phyloP scores from a whole-genome alignment of 2,888 invertebrate genomes.

The Ferdinandea cuprea region DNA sequence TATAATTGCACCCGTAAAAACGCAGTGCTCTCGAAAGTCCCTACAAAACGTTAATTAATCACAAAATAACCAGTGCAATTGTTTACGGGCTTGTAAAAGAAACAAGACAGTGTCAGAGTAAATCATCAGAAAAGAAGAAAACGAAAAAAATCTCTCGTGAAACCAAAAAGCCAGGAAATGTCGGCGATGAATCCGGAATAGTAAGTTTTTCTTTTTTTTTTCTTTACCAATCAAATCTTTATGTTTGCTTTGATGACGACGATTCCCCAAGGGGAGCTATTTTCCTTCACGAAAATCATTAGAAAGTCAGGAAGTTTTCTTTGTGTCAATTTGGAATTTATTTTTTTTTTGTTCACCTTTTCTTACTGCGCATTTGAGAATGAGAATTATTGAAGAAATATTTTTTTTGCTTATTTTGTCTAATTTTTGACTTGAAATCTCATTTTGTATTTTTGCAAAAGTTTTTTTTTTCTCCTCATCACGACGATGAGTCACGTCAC shows the following conservation, averaged over 20 bases:
- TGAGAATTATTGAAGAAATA: constrained; percentile 46
- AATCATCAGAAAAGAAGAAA: constrained; percentile 63
- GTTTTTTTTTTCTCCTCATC: constrained; percentile 41
- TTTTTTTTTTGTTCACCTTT: constrained; percentile 23
- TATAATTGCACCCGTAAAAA: constrained; percentile 70
- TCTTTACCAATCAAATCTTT: constrained; percentile 12
- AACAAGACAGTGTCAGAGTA: constrained; percentile 73
- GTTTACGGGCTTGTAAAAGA: constrained; percentile 74
- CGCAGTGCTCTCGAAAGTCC: constrained; percentile 37
- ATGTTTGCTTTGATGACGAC: constrained; percentile 40
- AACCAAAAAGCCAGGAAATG: constrained; percentile 79
- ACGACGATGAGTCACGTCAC: constrained; percentile 66
- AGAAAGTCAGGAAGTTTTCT: constrained; percentile 61
- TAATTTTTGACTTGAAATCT: constrained; percentile 42
- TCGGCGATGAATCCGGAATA: constrained; percentile 91
- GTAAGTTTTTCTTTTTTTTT: constrained; percentile 84
- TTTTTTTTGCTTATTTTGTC: not conserved
- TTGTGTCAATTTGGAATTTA: constrained; percentile 38
- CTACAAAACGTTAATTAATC: constrained; percentile 24
- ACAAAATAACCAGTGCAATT: constrained; percentile 71
- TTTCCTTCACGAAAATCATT: constrained; percentile 32
- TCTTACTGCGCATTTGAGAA: constrained; percentile 66
- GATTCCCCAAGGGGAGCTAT: not conserved
- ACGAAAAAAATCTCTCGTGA: constrained; percentile 54
- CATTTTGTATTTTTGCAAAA: constrained; percentile 57